phyloP scores from a whole-genome alignment of 2,113 vertebrate genomes.

The Pyrgilauda ruficollis region DNA sequence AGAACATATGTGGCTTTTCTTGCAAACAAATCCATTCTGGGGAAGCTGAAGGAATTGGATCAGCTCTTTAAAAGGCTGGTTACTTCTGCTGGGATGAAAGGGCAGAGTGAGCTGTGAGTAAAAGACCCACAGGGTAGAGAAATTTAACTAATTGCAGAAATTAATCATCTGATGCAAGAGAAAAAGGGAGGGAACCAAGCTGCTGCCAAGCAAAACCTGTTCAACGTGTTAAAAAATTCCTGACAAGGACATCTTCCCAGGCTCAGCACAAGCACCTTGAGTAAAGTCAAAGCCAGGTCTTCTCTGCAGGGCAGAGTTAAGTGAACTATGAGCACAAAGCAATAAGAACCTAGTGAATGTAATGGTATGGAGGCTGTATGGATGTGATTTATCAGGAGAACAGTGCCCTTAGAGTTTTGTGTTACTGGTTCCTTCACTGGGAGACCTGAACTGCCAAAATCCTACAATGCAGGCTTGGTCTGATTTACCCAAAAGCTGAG shows the following conservation, averaged over 20 bases:
- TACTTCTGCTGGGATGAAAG: not conserved
- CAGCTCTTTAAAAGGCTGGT: not conserved
- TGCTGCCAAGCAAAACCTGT: not conserved
- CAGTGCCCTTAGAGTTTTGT: not conserved
- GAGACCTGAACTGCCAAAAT: not conserved
- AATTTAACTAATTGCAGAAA: not conserved
- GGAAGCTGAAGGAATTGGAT: not conserved
- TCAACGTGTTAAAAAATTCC: not conserved
- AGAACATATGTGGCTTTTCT: not conserved
- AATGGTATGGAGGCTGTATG: not conserved
- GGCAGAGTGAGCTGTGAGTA: not conserved
- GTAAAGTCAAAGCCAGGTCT: not conserved
- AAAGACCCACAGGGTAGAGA: not conserved
- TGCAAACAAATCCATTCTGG: not conserved
- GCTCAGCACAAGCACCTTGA: not conserved
- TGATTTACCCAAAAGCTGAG: not conserved
- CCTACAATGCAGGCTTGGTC: not conserved
- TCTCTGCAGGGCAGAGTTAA: not conserved
- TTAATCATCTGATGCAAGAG: not conserved
- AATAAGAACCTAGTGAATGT: not conserved
- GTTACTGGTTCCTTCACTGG: not conserved
- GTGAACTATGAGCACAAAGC: not conserved
- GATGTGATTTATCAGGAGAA: not conserved
- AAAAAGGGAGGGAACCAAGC: not conserved
- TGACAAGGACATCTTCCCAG: not conserved